Evolutionary conservation across 2,797 vertebrate species (phyloP).

Genomic region (Geotrypetes seraphini): DNA sequence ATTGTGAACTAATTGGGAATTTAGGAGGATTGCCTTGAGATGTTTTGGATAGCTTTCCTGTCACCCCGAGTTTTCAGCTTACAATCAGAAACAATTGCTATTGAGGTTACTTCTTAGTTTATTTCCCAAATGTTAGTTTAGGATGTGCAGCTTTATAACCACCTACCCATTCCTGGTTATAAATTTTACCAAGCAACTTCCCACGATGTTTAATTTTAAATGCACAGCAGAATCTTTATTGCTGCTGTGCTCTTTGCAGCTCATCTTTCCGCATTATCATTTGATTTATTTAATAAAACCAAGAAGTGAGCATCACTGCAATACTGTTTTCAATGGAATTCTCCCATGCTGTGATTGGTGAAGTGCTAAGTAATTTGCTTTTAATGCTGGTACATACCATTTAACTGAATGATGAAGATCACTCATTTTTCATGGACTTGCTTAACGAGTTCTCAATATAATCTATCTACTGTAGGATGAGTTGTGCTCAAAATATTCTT

Average conservation of each 20-base stretch:
- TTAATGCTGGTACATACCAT: constrained; percentile 53
- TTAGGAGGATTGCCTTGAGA: no score
- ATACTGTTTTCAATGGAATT: constrained; percentile 39
- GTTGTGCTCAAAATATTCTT: constrained; percentile 26
- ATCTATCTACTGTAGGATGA: constrained; percentile 45
- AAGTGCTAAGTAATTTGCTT: constrained; percentile 66
- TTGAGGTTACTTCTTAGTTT: no score
- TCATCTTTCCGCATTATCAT: constrained; percentile 40
- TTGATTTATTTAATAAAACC: constrained; percentile 60
- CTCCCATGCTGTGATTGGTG: constrained; percentile 53
- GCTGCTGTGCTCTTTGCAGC: not conserved
- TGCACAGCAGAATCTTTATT: no score
- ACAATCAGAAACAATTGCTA: no score
- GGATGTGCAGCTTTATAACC: no score
- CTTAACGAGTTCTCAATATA: constrained; percentile 40
- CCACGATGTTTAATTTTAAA: no score
- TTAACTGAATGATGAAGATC: constrained; percentile 57
- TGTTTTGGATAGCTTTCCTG: no score
- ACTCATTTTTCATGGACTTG: constrained; percentile 55
- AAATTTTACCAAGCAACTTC: no score
- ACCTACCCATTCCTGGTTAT: no score
- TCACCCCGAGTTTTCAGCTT: no score
- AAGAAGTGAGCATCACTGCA: constrained; percentile 36
- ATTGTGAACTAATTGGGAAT: no score
- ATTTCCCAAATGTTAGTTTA: no score